Conservation (phyloP, 2,797 vertebrate species). For the Smutsia gigantea region DNA sequence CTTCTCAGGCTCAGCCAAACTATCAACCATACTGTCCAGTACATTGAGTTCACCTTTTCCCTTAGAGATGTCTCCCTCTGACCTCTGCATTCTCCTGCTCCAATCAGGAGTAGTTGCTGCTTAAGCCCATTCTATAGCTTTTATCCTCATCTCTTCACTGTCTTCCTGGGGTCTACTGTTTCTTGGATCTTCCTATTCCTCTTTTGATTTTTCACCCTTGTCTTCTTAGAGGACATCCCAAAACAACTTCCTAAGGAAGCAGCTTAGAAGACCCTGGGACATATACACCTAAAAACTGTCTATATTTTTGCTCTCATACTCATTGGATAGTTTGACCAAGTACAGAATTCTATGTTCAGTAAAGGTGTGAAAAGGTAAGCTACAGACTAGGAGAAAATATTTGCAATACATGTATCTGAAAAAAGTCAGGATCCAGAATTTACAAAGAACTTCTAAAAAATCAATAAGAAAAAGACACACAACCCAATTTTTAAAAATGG, state of each 20-base stretch:
- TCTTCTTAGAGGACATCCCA: neutral
- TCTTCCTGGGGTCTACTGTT: neutral
- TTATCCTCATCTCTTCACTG: neutral
- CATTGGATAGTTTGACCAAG: neutral
- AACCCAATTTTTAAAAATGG: neutral
- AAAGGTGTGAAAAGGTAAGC: neutral
- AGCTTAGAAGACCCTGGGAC: neutral
- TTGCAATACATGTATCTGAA: neutral
- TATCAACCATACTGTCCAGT: neutral
- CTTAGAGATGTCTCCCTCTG: too few species aligned
- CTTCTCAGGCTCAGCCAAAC: neutral
- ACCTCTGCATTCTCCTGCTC: neutral
- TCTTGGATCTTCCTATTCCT: neutral
- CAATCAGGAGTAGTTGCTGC: neutral
- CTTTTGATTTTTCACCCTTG: neutral
- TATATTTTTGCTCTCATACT: neutral
- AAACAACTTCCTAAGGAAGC: slow-evolving; percentile 7
- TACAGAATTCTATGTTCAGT: neutral
- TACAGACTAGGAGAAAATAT: neutral
- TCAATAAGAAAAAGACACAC: neutral
- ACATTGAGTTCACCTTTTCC: neutral
- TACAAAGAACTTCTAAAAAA: slow-evolving; percentile 25
- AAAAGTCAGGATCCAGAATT: neutral
- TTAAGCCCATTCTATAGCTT: neutral
- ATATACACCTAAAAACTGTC: neutral